Percentiles rank a stretch among this genome's conserved stretches.
Evolutionary conservation across 2,888 invertebrate genomes (phyloP).

Genomic region (Xestobium rufovillosum): DNA sequence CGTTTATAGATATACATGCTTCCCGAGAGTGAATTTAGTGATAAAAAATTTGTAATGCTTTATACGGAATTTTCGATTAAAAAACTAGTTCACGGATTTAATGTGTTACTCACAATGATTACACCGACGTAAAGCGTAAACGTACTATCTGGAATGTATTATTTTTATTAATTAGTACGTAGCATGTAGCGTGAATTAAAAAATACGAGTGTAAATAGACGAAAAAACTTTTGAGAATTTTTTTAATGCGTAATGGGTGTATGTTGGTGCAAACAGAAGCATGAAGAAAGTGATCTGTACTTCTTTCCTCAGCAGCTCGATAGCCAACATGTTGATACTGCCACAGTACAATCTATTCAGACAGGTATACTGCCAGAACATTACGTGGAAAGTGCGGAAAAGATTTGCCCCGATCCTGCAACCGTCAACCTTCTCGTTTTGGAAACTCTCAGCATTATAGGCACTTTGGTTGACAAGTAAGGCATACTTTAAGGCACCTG

Average conservation of each 20-base stretch:
- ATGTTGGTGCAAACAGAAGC: slow-evolving; percentile 66
- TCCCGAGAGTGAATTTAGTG: too few relatives aligned
- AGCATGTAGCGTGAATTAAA: too few relatives aligned
- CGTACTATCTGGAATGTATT: too few relatives aligned
- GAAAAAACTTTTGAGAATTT: too few relatives aligned
- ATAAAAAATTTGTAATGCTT: too few relatives aligned
- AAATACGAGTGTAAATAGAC: too few relatives aligned
- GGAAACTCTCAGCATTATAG: slow-evolving; percentile 72
- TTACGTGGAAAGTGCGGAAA: slow-evolving; percentile 31
- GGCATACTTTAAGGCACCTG: too few relatives aligned
- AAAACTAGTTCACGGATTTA: too few relatives aligned
- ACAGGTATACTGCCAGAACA: slow-evolving; percentile 30
- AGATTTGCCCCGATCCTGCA: slow-evolving; percentile 39
- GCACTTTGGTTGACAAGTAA: slow-evolving; percentile 79
- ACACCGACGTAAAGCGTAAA: not conserved
- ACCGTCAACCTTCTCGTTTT: slow-evolving; percentile 67
- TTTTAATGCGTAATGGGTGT: slow-evolving; percentile 57
- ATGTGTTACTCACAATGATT: too few relatives aligned
- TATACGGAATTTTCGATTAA: too few relatives aligned
- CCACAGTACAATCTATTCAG: slow-evolving; percentile 33
- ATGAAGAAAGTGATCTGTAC: slow-evolving; percentile 47
- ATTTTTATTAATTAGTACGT: too few relatives aligned
- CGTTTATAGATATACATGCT: too few relatives aligned
- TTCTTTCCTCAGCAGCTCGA: slow-evolving; percentile 38
- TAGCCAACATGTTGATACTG: slow-evolving; percentile 17